A percentile compares a stretch with the other conserved stretches of the same genome.
Conservation (phyloP, 2,888 invertebrate species). For the Stomorhina lunata region DNA sequence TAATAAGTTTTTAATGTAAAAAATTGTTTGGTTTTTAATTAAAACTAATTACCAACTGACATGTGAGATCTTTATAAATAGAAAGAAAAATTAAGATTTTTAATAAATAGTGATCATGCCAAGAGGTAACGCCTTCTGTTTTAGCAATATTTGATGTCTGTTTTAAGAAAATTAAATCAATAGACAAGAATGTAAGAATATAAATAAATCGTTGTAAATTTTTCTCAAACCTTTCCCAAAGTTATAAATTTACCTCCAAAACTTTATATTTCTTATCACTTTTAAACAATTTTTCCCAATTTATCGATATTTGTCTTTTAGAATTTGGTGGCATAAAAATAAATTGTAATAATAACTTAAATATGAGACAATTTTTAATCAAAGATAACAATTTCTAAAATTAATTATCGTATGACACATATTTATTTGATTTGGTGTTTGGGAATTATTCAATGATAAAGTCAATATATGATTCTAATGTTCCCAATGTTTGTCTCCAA, state of each 20-base stretch:
- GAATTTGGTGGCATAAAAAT: conserved; percentile 1
- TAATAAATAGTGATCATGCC: background rate
- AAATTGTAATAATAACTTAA: conserved; percentile 21
- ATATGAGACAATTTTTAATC: conserved; percentile 13
- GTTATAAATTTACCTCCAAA: too few relatives aligned
- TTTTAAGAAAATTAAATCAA: too few relatives aligned
- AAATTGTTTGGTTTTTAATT: conserved; percentile 26
- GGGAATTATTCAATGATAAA: conserved; percentile 25
- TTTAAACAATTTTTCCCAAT: background rate
- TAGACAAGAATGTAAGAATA: too few relatives aligned
- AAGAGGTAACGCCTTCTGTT: background rate
- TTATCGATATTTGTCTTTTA: background rate
- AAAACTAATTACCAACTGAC: conserved; percentile 42
- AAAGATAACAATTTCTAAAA: conserved; percentile 46
- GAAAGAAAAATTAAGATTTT: background rate
- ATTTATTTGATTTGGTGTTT: conserved; percentile 5
- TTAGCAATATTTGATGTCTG: too few relatives aligned
- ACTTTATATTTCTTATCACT: background rate
- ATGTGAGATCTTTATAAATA: conserved; percentile 25
- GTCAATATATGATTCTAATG: conserved; percentile 25
- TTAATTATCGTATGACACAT: conserved; percentile 61
- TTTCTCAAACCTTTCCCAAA: too few relatives aligned
- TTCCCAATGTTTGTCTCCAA: background rate
- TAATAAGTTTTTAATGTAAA: conserved; percentile 4
- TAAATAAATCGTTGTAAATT: too few relatives aligned